Evolutionary conservation across 1,140 invertebrate genomes (phyloP).

Genomic region (Littorina saxatilis): DNA sequence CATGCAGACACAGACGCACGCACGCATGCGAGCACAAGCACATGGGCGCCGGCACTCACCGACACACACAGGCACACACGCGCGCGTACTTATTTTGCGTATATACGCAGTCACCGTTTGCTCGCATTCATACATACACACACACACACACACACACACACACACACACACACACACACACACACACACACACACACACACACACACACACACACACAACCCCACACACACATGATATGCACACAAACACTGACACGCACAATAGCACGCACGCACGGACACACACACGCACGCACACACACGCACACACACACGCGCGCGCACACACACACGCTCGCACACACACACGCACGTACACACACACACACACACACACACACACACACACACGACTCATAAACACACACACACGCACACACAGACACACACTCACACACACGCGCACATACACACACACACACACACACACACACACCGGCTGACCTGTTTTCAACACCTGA

Average conservation of each 20-base stretch:
- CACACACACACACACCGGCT: too few relatives aligned
- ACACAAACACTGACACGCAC: too few relatives aligned
- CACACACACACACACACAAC: too few relatives aligned
- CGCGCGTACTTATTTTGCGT: too few relatives aligned
- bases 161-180: background rate
- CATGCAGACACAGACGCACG: background rate
- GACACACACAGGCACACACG: background rate
- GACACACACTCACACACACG: background rate
- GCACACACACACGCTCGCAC: background rate
- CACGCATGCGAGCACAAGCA: background rate
- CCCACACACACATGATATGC: too few relatives aligned
- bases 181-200: background rate
- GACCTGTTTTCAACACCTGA: too few relatives aligned
- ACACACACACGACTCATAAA: slow-evolving; percentile 10
- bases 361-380: slow-evolving; percentile 13
- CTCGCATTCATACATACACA: background rate
- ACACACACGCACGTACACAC: slow-evolving; percentile 16
- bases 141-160: background rate
- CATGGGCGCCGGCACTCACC: too few relatives aligned
- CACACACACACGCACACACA: background rate
- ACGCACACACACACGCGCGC: background rate
- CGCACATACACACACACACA: background rate
- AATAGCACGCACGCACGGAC: background rate
- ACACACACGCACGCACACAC: background rate
- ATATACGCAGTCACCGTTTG: too few relatives aligned